Evolutionary conservation across 2,797 vertebrate genomes (phyloP).

Genomic region (Selene dorsalis): DNA sequence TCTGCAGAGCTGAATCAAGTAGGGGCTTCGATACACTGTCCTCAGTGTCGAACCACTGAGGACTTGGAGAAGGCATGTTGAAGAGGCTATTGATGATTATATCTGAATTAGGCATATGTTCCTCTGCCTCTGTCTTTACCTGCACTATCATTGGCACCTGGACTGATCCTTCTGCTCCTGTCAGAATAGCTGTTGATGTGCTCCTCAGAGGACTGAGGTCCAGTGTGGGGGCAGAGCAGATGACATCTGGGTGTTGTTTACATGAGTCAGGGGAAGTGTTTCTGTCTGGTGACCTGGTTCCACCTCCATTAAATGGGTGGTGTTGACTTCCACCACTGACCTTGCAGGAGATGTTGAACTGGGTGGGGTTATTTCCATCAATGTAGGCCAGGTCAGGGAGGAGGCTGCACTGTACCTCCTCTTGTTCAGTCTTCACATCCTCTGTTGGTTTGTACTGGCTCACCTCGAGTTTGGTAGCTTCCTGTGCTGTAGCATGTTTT

Average conservation of each 20-base stretch:
- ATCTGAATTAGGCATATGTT: slow-evolving; percentile 35
- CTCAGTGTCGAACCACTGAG: slow-evolving; percentile 87
- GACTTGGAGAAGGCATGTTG: slow-evolving; percentile 92
- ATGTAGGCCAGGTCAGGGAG: slow-evolving; percentile 94
- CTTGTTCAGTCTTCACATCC: too few relatives aligned
- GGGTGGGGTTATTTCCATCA: slow-evolving; percentile 95
- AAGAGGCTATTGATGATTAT: slow-evolving; percentile 89
- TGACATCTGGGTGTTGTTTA: slow-evolving; percentile 75
- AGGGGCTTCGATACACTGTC: slow-evolving; percentile 93
- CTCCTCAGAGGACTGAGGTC: slow-evolving; percentile 88
- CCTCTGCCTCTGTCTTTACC: slow-evolving; percentile 63
- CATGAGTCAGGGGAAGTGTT: slow-evolving; percentile 49
- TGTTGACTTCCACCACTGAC: slow-evolving; percentile 79
- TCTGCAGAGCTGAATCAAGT: slow-evolving; percentile 91
- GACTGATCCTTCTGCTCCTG: slow-evolving; percentile 71
- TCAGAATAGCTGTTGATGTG: slow-evolving; percentile 87
- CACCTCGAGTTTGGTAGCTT: not conserved
- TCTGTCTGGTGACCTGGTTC: slow-evolving; percentile 75
- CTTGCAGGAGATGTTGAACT: slow-evolving; percentile 95
- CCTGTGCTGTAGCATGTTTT: too few relatives aligned
- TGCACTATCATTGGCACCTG: slow-evolving; percentile 83
- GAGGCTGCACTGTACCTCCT: slow-evolving; percentile 80
- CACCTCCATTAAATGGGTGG: slow-evolving; percentile 55
- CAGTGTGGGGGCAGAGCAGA: slow-evolving; percentile 84
- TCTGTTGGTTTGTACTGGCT: too few relatives aligned